phyloP scores from a whole-genome alignment of 2,888 invertebrate genomes.

The Ochropacha duplaris region DNA sequence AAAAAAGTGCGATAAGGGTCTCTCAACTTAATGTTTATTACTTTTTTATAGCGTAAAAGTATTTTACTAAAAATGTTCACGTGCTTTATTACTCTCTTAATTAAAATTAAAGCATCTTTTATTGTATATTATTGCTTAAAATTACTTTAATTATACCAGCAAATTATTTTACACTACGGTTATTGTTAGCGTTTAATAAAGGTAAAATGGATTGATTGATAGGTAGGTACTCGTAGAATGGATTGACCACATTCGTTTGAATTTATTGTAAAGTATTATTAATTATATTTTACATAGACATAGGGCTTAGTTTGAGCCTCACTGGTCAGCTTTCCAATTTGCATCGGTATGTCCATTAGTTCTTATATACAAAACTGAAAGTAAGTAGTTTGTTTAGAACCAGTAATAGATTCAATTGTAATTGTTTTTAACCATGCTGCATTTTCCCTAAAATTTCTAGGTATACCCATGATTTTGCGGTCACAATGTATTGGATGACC shows the following conservation, averaged over 20 bases:
- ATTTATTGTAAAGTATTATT: background rate
- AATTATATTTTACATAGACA: background rate
- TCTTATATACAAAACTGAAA: background rate
- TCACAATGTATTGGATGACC: too few relatives aligned
- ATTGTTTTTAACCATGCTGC: too few relatives aligned
- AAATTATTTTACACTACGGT: background rate
- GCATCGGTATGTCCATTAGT: background rate
- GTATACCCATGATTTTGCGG: too few relatives aligned
- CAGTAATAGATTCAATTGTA: too few relatives aligned
- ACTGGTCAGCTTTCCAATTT: background rate
- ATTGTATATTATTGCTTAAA: background rate
- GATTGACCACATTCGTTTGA: background rate
- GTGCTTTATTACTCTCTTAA: background rate
- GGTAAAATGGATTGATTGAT: background rate
- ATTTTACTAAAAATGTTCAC: background rate
- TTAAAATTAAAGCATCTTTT: conserved; percentile 7
- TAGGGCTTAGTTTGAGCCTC: background rate
- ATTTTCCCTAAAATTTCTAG: too few relatives aligned
- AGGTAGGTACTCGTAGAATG: background rate
- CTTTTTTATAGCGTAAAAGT: background rate
- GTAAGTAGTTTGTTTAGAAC: too few relatives aligned
- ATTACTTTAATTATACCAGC: too few relatives aligned
- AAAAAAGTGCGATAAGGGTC: background rate
- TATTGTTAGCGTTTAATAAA: background rate
- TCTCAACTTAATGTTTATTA: background rate